A percentile compares a stretch with the other conserved stretches of the same genome.
These are phyloP conservation scores for Dascillus cervinus DNA, from an alignment of 2,888 invertebrate genomes.

Conservation along the genomic window DNA sequence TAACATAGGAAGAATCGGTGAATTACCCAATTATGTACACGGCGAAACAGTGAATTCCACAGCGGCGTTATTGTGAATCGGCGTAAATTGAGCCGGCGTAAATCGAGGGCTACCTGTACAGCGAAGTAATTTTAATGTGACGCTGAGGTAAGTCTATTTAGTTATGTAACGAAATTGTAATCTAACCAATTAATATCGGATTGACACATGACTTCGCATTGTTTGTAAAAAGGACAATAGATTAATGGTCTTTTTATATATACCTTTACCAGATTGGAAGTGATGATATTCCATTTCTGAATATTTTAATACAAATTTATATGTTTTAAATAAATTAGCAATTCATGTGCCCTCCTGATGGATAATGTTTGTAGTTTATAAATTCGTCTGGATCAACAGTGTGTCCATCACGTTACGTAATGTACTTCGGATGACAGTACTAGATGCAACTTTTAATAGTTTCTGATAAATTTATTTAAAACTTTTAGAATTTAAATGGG, in stretches of 20 bases:
- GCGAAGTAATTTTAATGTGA: too few species aligned
- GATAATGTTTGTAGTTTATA: constrained; percentile 20
- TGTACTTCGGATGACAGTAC: constrained; percentile 6
- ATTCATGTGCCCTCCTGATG: constrained; percentile 21
- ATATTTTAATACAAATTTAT: constrained; percentile 20
- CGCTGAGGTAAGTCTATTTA: too few species aligned
- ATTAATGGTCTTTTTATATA: constrained; percentile 10
- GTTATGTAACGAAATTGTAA: background rate
- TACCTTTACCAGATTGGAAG: constrained; percentile 16
- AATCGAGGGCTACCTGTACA: too few species aligned
- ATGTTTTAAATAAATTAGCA: constrained; percentile 25
- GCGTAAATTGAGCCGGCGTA: too few species aligned
- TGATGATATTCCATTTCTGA: constrained; percentile 13
- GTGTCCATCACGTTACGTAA: constrained; percentile 10
- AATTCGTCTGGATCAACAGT: constrained; percentile 15
- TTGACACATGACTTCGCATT: constrained; percentile 15
- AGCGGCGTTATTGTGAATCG: too few species aligned
- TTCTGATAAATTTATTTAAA: too few species aligned
- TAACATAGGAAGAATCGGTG: too few species aligned
- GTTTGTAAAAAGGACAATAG: constrained; percentile 15
- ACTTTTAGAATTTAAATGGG: too few species aligned
- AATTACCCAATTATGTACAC: too few species aligned
- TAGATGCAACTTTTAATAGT: too few species aligned
- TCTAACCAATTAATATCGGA: constrained; percentile 6
- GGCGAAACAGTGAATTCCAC: too few species aligned